Evolutionary conservation across 2,113 vertebrate species (phyloP).

Genomic region (Macaca fascicularis): DNA sequence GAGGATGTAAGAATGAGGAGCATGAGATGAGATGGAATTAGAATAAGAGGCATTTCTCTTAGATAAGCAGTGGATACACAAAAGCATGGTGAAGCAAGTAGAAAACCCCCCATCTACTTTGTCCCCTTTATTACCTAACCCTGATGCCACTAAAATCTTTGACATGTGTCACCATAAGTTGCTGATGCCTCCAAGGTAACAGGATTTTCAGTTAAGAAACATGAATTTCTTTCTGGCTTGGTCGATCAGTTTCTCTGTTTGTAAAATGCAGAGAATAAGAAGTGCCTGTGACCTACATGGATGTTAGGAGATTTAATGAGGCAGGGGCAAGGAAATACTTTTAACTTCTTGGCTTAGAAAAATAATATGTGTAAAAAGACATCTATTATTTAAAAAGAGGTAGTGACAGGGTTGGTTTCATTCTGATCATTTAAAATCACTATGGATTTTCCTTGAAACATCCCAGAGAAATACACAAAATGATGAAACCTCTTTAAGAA

Average conservation of each 20-base stretch:
- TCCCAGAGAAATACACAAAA: slow-evolving; percentile 56
- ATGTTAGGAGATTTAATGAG: slow-evolving; percentile 57
- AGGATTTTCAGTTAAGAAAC: slow-evolving; percentile 34
- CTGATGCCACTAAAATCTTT: background rate
- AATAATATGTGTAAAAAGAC: slow-evolving; percentile 19
- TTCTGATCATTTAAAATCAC: slow-evolving; percentile 53
- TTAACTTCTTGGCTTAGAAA: slow-evolving; percentile 59
- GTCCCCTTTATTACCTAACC: background rate
- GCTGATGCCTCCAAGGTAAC: slow-evolving; percentile 10
- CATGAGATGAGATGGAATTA: background rate
- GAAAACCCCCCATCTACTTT: background rate
- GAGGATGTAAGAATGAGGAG: background rate
- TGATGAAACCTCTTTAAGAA: slow-evolving; percentile 55
- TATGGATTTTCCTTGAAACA: slow-evolving; percentile 39
- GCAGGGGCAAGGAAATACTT: slow-evolving; percentile 48
- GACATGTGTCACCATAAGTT: background rate
- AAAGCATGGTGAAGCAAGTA: background rate
- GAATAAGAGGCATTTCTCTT: background rate
- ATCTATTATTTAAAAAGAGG: slow-evolving; percentile 18
- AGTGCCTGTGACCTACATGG: slow-evolving; percentile 45
- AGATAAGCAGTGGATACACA: background rate
- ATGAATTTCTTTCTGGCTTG: slow-evolving; percentile 4
- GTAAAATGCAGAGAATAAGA: slow-evolving; percentile 48
- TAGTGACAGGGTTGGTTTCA: slow-evolving; percentile 24
- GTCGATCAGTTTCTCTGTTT: slow-evolving; percentile 47